Conservation (phyloP, 2,113 vertebrate species). For the Albula goreensis region DNA sequence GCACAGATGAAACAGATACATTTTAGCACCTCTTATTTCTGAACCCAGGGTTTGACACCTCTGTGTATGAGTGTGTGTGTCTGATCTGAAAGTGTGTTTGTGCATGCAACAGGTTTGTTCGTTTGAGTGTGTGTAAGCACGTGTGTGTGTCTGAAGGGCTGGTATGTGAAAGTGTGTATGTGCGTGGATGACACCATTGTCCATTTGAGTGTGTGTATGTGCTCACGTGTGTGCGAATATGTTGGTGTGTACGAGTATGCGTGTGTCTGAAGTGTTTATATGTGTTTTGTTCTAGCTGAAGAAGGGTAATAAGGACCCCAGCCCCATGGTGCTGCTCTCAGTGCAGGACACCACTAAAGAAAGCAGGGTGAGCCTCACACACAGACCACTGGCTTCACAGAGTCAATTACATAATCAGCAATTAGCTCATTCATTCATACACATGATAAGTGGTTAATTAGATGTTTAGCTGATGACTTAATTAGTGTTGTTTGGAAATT, state of each 20-base stretch:
- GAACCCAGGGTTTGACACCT: not conserved
- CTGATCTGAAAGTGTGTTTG: too few relatives aligned
- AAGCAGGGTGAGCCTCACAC: conserved; percentile 75
- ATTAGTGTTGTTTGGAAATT: too few relatives aligned
- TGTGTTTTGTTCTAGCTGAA: conserved; percentile 74
- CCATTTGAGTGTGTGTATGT: not conserved
- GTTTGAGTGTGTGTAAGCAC: not conserved
- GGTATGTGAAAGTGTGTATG: too few relatives aligned
- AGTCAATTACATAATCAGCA: too few relatives aligned
- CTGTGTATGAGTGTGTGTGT: too few relatives aligned
- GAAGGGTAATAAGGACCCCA: conserved; percentile 84
- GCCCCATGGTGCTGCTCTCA: conserved; percentile 84
- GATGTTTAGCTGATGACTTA: too few relatives aligned
- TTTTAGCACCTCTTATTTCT: conserved; percentile 27
- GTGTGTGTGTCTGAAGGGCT: too few relatives aligned
- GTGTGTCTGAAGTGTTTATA: not conserved
- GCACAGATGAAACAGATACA: too few relatives aligned
- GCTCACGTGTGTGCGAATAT: not conserved
- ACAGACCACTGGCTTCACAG: not conserved
- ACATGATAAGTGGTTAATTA: too few relatives aligned
- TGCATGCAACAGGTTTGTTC: too few relatives aligned
- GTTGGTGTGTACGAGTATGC: not conserved
- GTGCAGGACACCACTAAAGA: conserved; percentile 81
- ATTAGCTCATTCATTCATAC: too few relatives aligned
- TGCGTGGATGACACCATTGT: not conserved